A percentile compares a stretch with the other conserved stretches of the same genome.
Conservation (phyloP, 2,888 invertebrate species). For the Drosophila barbarae region DNA sequence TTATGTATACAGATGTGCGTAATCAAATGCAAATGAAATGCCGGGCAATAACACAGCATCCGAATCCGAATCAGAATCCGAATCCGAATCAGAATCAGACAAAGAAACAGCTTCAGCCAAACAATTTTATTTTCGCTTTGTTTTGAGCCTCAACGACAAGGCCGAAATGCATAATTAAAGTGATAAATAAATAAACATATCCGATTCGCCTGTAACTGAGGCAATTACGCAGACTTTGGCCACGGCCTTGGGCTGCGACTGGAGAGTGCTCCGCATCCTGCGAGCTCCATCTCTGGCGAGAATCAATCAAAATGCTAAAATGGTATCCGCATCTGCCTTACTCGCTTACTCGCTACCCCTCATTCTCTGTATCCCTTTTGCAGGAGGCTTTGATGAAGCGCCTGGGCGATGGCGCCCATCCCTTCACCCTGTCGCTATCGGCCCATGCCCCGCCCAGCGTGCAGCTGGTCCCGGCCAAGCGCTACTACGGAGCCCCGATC, state of each 20-base stretch:
- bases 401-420: slow-evolving; percentile 88
- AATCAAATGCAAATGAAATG: slow-evolving; percentile 65
- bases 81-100: slow-evolving; percentile 11
- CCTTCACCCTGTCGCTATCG: slow-evolving; percentile 89
- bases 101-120: slow-evolving; percentile 13
- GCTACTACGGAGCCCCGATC: slow-evolving; percentile 93
- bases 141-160: slow-evolving; percentile 10
- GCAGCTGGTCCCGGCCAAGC: slow-evolving; percentile 93
- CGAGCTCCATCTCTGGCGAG: not conserved
- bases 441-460: slow-evolving; percentile 94
- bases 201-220: slow-evolving; percentile 8
- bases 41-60: slow-evolving; percentile 34
- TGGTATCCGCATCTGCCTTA: not conserved
- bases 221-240: slow-evolving; percentile 18
- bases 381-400: slow-evolving; percentile 90
- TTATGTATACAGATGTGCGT: slow-evolving; percentile 9
- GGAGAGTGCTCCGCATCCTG: not conserved
- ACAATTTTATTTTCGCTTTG: slow-evolving; percentile 27
- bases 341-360: not conserved
- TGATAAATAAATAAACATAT: slow-evolving; percentile 24
- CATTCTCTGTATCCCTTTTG: not conserved
- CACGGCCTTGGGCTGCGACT: not conserved
- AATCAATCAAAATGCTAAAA: slow-evolving; percentile 47
- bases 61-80: slow-evolving; percentile 8
- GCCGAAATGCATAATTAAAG: slow-evolving; percentile 44